phyloP scores from a whole-genome alignment of 1,140 invertebrate genomes.

The Trichonephila clavata region DNA sequence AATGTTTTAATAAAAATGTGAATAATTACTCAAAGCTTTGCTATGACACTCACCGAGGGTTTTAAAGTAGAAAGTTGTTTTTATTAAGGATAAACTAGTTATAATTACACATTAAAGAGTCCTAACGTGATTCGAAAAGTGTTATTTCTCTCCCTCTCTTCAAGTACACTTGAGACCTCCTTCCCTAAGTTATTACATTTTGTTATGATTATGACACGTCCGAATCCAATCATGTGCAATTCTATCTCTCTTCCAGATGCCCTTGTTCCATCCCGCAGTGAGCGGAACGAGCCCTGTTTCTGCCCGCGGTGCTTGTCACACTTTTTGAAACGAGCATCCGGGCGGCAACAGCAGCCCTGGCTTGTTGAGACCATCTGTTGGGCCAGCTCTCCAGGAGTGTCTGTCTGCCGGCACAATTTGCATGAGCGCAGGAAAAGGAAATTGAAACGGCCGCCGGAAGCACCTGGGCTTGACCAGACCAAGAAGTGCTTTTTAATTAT shows the following conservation, averaged over 20 bases:
- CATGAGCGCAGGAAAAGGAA: slow-evolving; percentile 45
- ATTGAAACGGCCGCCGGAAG: slow-evolving; percentile 41
- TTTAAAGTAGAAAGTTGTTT: no score
- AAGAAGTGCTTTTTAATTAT: slow-evolving; percentile 31
- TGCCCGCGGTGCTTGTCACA: slow-evolving; percentile 60
- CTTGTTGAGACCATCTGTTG: slow-evolving; percentile 51
- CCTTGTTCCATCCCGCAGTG: neutral
- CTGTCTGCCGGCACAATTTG: neutral
- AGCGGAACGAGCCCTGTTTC: slow-evolving; percentile 30
- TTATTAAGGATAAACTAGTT: no score
- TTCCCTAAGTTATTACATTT: no score
- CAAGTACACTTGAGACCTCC: no score
- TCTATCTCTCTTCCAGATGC: slow-evolving; percentile 5
- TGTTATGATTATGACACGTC: no score
- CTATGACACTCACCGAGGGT: no score
- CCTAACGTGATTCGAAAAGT: no score
- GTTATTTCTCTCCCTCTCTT: no score
- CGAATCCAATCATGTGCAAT: no score
- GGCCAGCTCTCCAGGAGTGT: neutral
- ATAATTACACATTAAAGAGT: no score
- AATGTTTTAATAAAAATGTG: no score
- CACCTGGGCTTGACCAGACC: slow-evolving; percentile 34
- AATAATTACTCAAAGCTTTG: no score
- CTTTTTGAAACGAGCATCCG: slow-evolving; percentile 52
- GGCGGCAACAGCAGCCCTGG: neutral